Percentiles rank a stretch among this genome's conserved stretches.
Evolutionary conservation across 2,888 invertebrate species (phyloP).

Genomic region (Mesorhabditis spiculigera): DNA sequence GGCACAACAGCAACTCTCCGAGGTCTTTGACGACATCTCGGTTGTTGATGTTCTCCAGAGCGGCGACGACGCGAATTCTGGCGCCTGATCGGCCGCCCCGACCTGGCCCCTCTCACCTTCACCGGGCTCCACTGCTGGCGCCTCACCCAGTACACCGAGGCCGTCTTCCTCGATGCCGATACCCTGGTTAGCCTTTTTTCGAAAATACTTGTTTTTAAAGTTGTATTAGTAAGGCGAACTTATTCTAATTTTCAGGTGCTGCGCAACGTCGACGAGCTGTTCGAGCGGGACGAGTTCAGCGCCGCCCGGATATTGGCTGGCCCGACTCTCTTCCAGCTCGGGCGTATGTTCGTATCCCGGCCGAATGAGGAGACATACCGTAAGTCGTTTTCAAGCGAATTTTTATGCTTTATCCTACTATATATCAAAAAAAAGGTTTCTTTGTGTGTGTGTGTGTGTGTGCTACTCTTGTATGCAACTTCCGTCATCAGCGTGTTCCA

Average conservation of each 20-base stretch:
- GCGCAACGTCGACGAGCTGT: slow-evolving; percentile 92
- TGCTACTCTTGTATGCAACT: too few relatives aligned
- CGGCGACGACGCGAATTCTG: slow-evolving; percentile 80
- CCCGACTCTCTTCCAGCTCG: slow-evolving; percentile 77
- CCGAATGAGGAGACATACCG: slow-evolving; percentile 85
- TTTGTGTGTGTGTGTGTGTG: too few relatives aligned
- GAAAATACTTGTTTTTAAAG: too few relatives aligned
- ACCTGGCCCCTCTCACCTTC: slow-evolving; percentile 94
- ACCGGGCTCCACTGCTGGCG: slow-evolving; percentile 99
- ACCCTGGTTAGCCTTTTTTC: too few relatives aligned
- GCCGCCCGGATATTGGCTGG: slow-evolving; percentile 57
- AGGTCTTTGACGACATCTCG: slow-evolving; percentile 79
- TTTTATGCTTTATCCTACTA: not conserved
- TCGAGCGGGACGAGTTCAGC: slow-evolving; percentile 74
- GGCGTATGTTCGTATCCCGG: slow-evolving; percentile 83
- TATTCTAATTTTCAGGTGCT: slow-evolving; percentile 61
- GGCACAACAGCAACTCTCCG: slow-evolving; percentile 73
- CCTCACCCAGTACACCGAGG: slow-evolving; percentile 89
- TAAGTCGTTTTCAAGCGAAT: slow-evolving; percentile 12
- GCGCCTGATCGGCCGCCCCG: slow-evolving; percentile 84
- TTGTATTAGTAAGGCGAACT: not conserved
- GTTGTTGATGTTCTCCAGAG: slow-evolving; percentile 94
- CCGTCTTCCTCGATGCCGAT: slow-evolving; percentile 97
- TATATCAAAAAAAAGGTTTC: too few relatives aligned
- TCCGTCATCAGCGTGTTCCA: too few relatives aligned